Base-by-base conservation (phyloP, 2,888 invertebrate species). In the Diadegma fenestrale region DNA sequence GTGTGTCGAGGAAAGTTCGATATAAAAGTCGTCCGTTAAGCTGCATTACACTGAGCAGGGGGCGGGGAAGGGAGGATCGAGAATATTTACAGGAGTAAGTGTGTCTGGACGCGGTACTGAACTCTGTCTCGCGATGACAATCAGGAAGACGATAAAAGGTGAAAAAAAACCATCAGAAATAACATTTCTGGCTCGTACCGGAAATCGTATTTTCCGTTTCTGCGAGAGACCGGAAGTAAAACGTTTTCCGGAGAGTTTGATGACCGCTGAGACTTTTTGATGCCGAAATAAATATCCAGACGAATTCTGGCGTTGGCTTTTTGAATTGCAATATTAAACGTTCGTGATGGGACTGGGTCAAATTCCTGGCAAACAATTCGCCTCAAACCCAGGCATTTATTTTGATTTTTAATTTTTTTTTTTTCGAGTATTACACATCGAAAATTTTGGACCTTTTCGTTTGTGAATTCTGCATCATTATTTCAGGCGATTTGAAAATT, bases 11-110 rank as follows among this genome's bases (percentile, higher is more conserved):
- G 30, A 14, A 45, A 48, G 37, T 51, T n/a, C 33, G 10, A 51
- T 71, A 71, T 71, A 58, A 58, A 58, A 58, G 26, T 58, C 58
- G 26, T 26, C 26, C 58, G 58, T 64, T 64, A 64, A 37, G 64
- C n/a, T 64, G 33, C 33, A 7, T 33, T 22, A 7, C 63, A 17
- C 33, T 7, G n/a, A n/a, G 33, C 17, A 33, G 17, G 6, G 51
- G 7, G 6, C 0, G 51, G 17, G n/a, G 1, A 5, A 0, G 3
- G 7, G 63, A 33, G 4, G 45, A 17, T 45, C 7, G 68, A 68
- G 45, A 45, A 30, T 33, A 54, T 54, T 22, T 12, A 14, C 58
- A 26, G 5, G 14, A 58, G 58, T 22, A 26, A 58, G 58, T 58
- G 26, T 58, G 26, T 58, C 26, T 26, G 26, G 58, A 26, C 26